These are phyloP conservation scores for Drosophila differens DNA, from an alignment of 2,888 invertebrate species.

Conservation along the genomic window DNA sequence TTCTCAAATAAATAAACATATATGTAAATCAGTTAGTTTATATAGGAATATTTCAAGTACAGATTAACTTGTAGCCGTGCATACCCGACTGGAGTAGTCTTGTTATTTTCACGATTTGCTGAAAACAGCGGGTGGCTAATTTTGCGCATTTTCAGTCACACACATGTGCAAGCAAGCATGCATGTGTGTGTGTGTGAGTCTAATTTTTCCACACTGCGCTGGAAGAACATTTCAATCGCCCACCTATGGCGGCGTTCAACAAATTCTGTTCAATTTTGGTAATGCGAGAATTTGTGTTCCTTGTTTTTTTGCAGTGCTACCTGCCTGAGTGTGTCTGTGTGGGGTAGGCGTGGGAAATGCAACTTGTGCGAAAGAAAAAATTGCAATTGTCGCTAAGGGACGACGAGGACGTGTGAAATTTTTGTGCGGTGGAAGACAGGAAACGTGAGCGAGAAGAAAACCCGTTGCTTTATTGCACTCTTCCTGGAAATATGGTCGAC, in stretches of 20 bases:
- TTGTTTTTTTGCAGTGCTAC: constrained; percentile 43
- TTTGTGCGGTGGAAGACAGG: constrained; percentile 67
- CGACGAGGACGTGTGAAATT: constrained; percentile 69
- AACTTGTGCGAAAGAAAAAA: constrained; percentile 44
- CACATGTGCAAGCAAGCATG: constrained; percentile 11
- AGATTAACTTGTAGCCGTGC: neutral
- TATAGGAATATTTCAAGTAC: neutral
- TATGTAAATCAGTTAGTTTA: neutral
- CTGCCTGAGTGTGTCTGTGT: constrained; percentile 44
- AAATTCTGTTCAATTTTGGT: constrained; percentile 50
- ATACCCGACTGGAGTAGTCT: neutral
- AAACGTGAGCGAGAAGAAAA: constrained; percentile 53
- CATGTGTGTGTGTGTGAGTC: constrained; percentile 20
- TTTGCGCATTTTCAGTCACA: constrained; percentile 60
- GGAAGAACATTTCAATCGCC: constrained; percentile 57
- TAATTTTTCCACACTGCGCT: constrained; percentile 47
- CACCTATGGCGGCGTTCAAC: constrained; percentile 70
- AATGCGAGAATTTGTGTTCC: constrained; percentile 45
- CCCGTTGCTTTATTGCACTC: constrained; percentile 24
- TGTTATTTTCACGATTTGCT: constrained; percentile 29
- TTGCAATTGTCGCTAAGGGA: constrained; percentile 63
- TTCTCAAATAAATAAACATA: neutral
- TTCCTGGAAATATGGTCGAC: constrained; percentile 39
- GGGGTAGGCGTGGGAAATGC: constrained; percentile 70
- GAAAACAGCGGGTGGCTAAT: constrained; percentile 68